phyloP scores from a whole-genome alignment of 2,888 invertebrate genomes.

The Priocnemis perturbator region DNA sequence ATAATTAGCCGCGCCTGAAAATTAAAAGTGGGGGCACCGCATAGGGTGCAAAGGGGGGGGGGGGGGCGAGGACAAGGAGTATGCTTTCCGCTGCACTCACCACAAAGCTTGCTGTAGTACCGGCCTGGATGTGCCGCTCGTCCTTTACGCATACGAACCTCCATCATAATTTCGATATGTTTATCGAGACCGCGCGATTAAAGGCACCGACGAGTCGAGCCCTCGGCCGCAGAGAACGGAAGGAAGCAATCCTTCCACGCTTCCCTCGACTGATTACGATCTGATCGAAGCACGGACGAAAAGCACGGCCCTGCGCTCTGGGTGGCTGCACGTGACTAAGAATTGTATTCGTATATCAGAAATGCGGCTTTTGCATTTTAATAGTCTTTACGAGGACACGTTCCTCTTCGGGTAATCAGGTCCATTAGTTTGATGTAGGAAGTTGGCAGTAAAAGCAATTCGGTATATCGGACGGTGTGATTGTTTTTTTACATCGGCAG shows the following conservation, averaged over 20 bases:
- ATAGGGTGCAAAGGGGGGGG: background rate
- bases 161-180: conserved; percentile 64
- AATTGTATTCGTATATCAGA: too few relatives aligned
- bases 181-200: conserved; percentile 58
- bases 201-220: conserved; percentile 47
- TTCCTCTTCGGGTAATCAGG: too few relatives aligned
- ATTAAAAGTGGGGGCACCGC: conserved; percentile 61
- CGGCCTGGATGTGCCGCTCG: conserved; percentile 32
- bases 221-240: conserved; percentile 29
- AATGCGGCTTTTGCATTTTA: too few relatives aligned
- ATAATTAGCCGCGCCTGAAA: conserved; percentile 69
- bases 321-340: conserved; percentile 19
- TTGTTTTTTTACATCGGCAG: too few relatives aligned
- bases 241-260: conserved; percentile 42
- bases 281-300: conserved; percentile 10
- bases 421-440: too few relatives aligned
- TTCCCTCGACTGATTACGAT: conserved; percentile 27
- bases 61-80: background rate
- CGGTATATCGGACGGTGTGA: too few relatives aligned
- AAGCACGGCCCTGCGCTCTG: conserved; percentile 7
- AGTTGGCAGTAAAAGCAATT: too few relatives aligned
- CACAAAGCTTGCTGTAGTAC: conserved; percentile 33
- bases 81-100: conserved; percentile 33
- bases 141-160: conserved; percentile 48
- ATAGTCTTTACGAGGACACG: too few relatives aligned